Conservation (phyloP, 2,797 vertebrate species). For the Acrocephalus scirpaceus region DNA sequence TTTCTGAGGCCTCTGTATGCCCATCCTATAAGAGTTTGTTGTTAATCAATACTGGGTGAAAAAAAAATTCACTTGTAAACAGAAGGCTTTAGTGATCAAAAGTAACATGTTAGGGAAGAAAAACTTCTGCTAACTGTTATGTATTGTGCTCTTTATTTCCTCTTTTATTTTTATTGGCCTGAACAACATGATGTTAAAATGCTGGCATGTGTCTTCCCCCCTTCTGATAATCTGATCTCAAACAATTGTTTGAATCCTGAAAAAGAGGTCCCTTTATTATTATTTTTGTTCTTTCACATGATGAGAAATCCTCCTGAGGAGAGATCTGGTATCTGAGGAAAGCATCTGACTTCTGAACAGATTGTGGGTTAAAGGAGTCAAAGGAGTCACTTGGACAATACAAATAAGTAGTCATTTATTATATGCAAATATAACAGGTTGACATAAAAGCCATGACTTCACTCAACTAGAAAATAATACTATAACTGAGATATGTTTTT, state of each 20-base stretch:
- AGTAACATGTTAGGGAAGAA: background rate
- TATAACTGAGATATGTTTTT: conserved; percentile 58
- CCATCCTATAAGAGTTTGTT: background rate
- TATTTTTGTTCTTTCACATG: conserved; percentile 1
- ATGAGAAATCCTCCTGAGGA: conserved; percentile 33
- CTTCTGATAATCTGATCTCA: background rate
- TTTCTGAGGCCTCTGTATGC: background rate
- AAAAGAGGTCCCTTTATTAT: background rate
- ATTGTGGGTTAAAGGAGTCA: conserved; percentile 4
- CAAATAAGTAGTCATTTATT: conserved; percentile 57
- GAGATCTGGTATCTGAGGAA: conserved; percentile 4
- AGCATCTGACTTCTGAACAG: conserved; percentile 52
- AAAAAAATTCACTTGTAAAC: background rate
- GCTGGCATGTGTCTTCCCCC: background rate
- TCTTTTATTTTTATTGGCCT: background rate
- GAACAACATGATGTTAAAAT: background rate
- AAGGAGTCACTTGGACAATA: conserved; percentile 21
- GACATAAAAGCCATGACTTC: conserved; percentile 50
- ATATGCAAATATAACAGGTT: conserved; percentile 62
- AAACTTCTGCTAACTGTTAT: background rate
- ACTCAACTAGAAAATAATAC: conserved; percentile 63
- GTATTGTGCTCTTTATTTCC: background rate
- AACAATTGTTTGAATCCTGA: background rate
- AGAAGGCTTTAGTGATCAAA: background rate
- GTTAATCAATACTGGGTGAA: background rate